Percentiles rank a stretch among this genome's conserved stretches.
These are phyloP conservation scores for Lophochroa leadbeateri DNA, from an alignment of 2,113 vertebrate species.

Conservation along the genomic window DNA sequence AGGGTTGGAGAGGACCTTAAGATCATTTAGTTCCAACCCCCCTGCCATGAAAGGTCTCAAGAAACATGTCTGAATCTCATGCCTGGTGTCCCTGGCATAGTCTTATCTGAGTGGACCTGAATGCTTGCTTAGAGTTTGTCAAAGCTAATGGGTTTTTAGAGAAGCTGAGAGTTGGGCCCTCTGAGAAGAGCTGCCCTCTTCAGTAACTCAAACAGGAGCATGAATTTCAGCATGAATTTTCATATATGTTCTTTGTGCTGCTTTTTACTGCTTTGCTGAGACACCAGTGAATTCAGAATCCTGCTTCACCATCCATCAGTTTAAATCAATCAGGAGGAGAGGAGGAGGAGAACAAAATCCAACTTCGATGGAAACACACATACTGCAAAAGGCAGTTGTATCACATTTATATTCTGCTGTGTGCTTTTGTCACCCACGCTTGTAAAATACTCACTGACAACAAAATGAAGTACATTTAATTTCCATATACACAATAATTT, in stretches of 20 bases:
- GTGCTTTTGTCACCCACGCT: not conserved
- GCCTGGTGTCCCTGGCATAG: not conserved
- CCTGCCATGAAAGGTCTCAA: not conserved
- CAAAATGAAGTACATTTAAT: constrained; percentile 28
- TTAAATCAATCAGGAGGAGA: constrained; percentile 27
- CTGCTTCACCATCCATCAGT: not conserved
- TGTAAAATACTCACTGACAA: constrained; percentile 33
- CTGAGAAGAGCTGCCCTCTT: not conserved
- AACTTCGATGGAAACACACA: not conserved
- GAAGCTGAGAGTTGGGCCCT: not conserved
- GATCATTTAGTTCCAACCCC: not conserved
- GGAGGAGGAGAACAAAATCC: not conserved
- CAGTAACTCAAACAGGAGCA: not conserved
- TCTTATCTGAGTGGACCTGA: not conserved
- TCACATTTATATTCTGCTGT: constrained; percentile 24
- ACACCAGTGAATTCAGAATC: not conserved
- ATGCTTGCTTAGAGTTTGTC: not conserved
- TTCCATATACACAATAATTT: not conserved
- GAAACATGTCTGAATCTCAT: not conserved
- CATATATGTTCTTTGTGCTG: not conserved
- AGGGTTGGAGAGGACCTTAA: rapidly evolving
- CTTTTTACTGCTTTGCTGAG: not conserved
- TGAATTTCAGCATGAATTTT: not conserved
- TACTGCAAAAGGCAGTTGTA: not conserved
- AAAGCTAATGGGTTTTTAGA: not conserved